Evolutionary conservation across 2,797 vertebrate genomes (phyloP).

Genomic region (Yasuhikotakia modesta): DNA sequence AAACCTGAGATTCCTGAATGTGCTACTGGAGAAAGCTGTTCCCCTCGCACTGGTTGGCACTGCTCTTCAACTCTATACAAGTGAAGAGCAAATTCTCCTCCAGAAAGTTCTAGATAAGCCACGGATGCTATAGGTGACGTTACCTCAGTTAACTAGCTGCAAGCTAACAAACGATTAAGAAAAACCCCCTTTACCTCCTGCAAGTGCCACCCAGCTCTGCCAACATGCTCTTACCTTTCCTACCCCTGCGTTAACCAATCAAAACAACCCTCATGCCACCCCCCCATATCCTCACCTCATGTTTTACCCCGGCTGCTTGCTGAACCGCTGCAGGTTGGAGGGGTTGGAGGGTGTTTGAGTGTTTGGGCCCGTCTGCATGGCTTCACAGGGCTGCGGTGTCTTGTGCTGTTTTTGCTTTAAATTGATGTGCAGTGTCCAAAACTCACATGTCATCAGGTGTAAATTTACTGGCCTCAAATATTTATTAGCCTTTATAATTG

Average conservation of each 20-base stretch:
- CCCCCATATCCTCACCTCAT: constrained; percentile 5
- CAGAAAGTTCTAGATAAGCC: background rate
- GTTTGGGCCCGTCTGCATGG: constrained; percentile 4
- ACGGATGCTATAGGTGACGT: background rate
- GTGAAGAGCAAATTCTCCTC: background rate
- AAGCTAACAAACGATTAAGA: background rate
- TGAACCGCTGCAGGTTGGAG: background rate
- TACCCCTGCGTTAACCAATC: constrained; percentile 27
- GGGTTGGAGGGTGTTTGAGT: background rate
- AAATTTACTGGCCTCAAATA: too few relatives aligned
- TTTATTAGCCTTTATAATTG: too few relatives aligned
- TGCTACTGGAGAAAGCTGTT: background rate
- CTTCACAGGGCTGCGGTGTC: background rate
- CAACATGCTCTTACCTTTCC: constrained; percentile 51
- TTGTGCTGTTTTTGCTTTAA: background rate
- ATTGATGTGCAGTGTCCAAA: constrained; percentile 14
- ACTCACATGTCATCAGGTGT: background rate
- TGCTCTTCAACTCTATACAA: background rate
- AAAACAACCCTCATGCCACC: constrained; percentile 31
- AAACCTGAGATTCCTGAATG: background rate
- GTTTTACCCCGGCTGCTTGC: background rate
- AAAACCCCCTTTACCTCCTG: background rate
- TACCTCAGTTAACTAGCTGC: background rate
- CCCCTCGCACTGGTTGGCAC: constrained; percentile 7
- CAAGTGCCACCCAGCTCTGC: constrained; percentile 70